phyloP scores from a whole-genome alignment of 2,113 vertebrate species.

The Rallus limicola region DNA sequence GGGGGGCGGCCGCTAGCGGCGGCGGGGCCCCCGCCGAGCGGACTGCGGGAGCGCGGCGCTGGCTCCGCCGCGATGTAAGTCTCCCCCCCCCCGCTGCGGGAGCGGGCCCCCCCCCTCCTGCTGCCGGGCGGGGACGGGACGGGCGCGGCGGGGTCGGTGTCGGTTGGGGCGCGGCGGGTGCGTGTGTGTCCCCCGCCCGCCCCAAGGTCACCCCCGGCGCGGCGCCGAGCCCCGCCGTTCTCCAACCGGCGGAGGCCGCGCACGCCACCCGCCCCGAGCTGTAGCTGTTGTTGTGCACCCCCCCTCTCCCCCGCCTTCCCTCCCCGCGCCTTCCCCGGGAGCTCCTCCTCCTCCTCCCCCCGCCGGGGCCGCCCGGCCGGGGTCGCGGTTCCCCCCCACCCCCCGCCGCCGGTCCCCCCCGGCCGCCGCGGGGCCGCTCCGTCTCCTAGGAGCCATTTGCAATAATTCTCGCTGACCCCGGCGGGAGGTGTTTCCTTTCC shows the following conservation, averaged over 20 bases:
- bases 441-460: slow-evolving; percentile 63
- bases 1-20: not conserved
- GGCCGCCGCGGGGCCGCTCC: not conserved
- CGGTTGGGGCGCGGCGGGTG: not conserved
- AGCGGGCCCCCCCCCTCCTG: too few species aligned
- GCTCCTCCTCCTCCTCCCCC: slow-evolving; percentile 24
- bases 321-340: not conserved
- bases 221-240: not conserved
- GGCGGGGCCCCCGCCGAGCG: not conserved
- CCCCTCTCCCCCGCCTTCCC: not conserved
- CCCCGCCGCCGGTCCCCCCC: not conserved
- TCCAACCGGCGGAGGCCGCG: not conserved
- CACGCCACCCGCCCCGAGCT: not conserved
- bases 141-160: not conserved
- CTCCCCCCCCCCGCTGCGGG: not conserved
- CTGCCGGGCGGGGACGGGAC: not conserved
- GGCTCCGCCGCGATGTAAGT: not conserved
- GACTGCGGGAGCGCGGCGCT: not conserved
- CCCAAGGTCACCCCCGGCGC: not conserved
- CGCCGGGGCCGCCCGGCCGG: not conserved
- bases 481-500: not conserved
- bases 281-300: not conserved
- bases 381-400: not conserved
- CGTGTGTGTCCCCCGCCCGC: not conserved
- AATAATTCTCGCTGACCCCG: slow-evolving; percentile 54